Percentiles rank a stretch among this genome's conserved stretches.
phyloP scores from a whole-genome alignment of 2,888 invertebrate species.

The Lasius platythorax region DNA sequence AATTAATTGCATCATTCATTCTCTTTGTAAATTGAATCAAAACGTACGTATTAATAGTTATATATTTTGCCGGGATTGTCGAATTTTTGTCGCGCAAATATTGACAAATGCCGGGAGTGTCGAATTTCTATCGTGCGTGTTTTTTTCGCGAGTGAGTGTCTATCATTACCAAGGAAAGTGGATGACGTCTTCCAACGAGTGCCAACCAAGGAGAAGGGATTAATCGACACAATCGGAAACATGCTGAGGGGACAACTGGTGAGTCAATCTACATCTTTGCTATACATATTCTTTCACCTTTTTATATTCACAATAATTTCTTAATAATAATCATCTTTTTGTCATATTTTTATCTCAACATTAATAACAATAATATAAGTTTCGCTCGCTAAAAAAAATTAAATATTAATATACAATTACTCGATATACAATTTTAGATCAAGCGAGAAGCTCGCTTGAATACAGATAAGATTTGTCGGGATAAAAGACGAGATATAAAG shows the following conservation, averaged over 20 bases:
- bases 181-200: background rate
- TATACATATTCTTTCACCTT: background rate
- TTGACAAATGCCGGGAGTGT: background rate
- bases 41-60: background rate
- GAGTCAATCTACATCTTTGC: background rate
- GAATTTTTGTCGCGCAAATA: background rate
- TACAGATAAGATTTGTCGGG: background rate
- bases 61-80: background rate
- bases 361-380: slow-evolving; percentile 12
- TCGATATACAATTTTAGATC: background rate
- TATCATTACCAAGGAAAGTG: background rate
- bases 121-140: background rate
- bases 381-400: background rate
- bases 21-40: background rate
- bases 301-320: background rate
- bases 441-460: background rate
- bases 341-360: background rate
- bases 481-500: background rate
- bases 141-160: slow-evolving; percentile 6
- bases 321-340: background rate
- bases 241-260: background rate
- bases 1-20: slow-evolving; percentile 10
- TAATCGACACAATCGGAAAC: background rate
- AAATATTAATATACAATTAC: background rate
- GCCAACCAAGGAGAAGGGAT: background rate